phyloP scores from a whole-genome alignment of 2,113 vertebrate genomes.

The Lynx canadensis region DNA sequence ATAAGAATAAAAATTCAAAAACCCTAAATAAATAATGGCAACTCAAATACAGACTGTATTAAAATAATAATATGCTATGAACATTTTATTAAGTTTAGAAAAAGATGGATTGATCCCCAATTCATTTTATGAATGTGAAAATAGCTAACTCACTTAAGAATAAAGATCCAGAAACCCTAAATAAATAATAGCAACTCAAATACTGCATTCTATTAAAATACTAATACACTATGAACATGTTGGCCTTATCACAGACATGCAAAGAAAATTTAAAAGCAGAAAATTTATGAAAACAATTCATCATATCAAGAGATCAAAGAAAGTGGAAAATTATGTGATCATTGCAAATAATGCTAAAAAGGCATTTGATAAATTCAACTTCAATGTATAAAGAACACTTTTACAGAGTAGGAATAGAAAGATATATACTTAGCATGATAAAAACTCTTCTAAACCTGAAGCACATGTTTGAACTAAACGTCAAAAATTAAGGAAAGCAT shows the following conservation, averaged over 20 bases:
- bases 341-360: slow-evolving; percentile 14
- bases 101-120: slow-evolving; percentile 38
- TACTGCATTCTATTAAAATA: slow-evolving; percentile 48
- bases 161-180: slow-evolving; percentile 20
- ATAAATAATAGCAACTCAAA: slow-evolving; percentile 58
- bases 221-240: not conserved
- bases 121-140: slow-evolving; percentile 51
- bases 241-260: slow-evolving; percentile 25
- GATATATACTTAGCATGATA: slow-evolving; percentile 13
- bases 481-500: slow-evolving; percentile 22
- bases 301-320: slow-evolving; percentile 43
- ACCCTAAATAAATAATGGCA: slow-evolving; percentile 55
- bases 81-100: slow-evolving; percentile 63
- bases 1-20: slow-evolving; percentile 44
- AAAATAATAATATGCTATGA: slow-evolving; percentile 48
- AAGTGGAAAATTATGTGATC: slow-evolving; percentile 25
- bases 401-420: not conserved
- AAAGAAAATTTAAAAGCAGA: slow-evolving; percentile 45
- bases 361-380: slow-evolving; percentile 27
- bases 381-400: not conserved
- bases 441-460: slow-evolving; percentile 7
- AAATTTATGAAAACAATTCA: slow-evolving; percentile 61
- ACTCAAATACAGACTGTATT: slow-evolving; percentile 11
- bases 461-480: slow-evolving; percentile 25
- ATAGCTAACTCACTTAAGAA: slow-evolving; percentile 25